A percentile compares a stretch with the other conserved stretches of the same genome.
Evolutionary conservation across 2,113 vertebrate genomes (phyloP).

Genomic region (Macaca fascicularis): DNA sequence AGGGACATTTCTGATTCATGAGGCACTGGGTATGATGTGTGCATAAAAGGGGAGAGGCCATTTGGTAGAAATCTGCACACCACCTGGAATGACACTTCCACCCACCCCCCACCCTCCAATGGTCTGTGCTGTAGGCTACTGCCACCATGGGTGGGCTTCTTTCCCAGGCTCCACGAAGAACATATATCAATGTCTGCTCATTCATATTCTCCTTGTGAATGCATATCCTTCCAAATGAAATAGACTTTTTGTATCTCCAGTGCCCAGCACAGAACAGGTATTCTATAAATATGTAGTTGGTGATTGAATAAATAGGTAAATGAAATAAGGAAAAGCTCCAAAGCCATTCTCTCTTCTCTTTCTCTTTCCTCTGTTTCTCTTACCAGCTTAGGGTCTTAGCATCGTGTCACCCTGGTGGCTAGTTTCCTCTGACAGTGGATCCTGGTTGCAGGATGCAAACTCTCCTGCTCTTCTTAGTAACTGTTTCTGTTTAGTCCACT

Average conservation of each 20-base stretch:
- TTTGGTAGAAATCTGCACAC: neutral
- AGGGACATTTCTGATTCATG: neutral
- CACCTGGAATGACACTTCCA: neutral
- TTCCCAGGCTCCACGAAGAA: neutral
- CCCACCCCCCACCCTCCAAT: neutral
- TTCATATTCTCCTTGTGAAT: neutral
- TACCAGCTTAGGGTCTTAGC: neutral
- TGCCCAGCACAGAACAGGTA: neutral
- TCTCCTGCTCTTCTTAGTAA: neutral
- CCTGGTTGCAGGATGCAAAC: neutral
- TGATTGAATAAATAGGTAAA: neutral
- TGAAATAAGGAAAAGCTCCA: neutral
- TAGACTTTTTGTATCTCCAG: neutral
- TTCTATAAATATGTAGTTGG: neutral
- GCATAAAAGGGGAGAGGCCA: neutral
- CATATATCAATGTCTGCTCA: neutral
- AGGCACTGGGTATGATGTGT: neutral
- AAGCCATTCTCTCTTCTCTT: neutral
- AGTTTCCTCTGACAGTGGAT: neutral
- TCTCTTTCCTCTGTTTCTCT: neutral
- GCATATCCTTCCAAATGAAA: neutral
- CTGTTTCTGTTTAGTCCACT: neutral
- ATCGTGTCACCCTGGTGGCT: neutral
- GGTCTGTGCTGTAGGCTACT: neutral
- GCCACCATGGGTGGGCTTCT: neutral